Evolutionary conservation across 2,888 invertebrate species (phyloP), one percentile per base, ranked within the genome.

Genomic region (Microplitis deprimator): DNA sequence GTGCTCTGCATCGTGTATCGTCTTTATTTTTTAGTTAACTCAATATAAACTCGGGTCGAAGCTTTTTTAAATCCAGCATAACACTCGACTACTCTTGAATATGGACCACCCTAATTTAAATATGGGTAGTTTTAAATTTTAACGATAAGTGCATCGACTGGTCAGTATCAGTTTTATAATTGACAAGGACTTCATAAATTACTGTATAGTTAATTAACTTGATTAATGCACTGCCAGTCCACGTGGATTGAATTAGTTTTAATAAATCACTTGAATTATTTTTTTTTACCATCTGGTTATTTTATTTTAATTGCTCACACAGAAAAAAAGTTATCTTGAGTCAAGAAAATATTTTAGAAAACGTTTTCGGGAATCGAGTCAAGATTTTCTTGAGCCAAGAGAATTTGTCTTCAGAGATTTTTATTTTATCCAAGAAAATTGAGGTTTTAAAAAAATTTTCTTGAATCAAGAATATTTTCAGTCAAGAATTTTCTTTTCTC

Each of bases 131-230:
- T 67, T 20, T 67, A 29, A 13, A 38, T 67, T 38, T n/a, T 29
- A 29, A 29, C 29, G 29, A 29, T 29, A 29, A 29, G 29, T 29
- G 29, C 71, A n/a, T 59, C 6, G 29, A n/a, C 39, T 60, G 64
- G 71, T 68, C 60, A 41, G 17, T n/a, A 20, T 59, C 65, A 59
- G 73, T 17, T 78, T 76, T 77, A 29, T 75, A 75, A 79, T 78
- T 77, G 78, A 79, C 77, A 76, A 76, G 76, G 74, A 71, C 70
- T 67, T 67, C 3, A 29, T 29, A 29, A 29, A 29, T 29, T 29
- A 29, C 29, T 29, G 29, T 3, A 4, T 29, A 29, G 29, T 29
- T 29, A 29, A 29, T 29, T 29, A 29, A 29, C 29, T 29, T 29
- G 29, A 29, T 29, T 29, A 29, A 29, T 29, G 29, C 29, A 29